phyloP scores from a whole-genome alignment of 1,140 invertebrate genomes.

The Magallana ariakensis region DNA sequence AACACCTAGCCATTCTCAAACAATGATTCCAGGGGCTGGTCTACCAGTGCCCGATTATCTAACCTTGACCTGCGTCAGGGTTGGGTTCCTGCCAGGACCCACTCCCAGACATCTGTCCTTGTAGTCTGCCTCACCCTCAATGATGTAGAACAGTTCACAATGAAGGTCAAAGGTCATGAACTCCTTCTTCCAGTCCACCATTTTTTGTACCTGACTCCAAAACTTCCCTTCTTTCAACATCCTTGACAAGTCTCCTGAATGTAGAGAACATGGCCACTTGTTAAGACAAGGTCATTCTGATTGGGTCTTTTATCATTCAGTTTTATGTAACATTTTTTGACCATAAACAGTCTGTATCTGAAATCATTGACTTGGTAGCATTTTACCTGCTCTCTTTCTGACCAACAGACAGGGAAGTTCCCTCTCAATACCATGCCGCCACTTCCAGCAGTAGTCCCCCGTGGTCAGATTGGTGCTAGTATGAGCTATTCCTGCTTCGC shows the following conservation, averaged over 20 bases:
- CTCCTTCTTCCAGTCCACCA: conserved; percentile 60
- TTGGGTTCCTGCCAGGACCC: conserved; percentile 65
- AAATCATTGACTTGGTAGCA: not conserved
- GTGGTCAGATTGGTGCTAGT: conserved; percentile 49
- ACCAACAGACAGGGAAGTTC: conserved; percentile 63
- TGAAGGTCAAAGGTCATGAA: conserved; percentile 51
- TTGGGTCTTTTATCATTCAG: not conserved
- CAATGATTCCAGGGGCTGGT: no score
- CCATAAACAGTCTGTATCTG: not conserved
- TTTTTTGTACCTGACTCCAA: conserved; percentile 65
- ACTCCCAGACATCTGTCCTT: conserved; percentile 67
- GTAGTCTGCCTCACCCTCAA: conserved; percentile 67
- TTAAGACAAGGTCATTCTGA: no score
- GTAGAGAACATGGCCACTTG: not conserved
- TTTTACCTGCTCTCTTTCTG: conserved; percentile 65
- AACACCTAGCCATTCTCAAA: no score
- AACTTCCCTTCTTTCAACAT: conserved; percentile 67
- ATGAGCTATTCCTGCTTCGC: conserved; percentile 53
- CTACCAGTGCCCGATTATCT: not conserved
- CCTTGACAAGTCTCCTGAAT: conserved; percentile 65
- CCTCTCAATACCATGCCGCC: conserved; percentile 57
- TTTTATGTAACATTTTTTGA: no score
- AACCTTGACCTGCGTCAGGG: conserved; percentile 65
- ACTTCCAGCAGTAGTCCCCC: conserved; percentile 67
- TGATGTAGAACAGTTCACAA: conserved; percentile 60